These are phyloP conservation scores for Ibycter americanus DNA, from an alignment of 2,797 vertebrate species.

Conservation along the genomic window DNA sequence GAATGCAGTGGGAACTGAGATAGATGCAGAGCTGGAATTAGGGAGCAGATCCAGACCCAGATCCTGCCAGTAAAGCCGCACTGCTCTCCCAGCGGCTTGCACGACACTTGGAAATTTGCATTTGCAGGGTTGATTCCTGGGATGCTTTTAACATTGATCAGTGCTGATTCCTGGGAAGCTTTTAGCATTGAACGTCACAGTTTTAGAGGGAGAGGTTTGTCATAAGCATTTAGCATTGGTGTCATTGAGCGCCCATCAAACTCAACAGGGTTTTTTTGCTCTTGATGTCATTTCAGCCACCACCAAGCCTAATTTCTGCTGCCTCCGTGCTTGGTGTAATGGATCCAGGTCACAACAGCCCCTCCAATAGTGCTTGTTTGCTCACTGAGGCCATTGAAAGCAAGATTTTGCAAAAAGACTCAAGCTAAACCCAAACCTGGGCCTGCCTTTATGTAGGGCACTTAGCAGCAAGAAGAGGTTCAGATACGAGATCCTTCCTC, in stretches of 20 bases:
- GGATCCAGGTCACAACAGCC: background rate
- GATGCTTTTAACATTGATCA: background rate
- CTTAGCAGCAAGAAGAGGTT: background rate
- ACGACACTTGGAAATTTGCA: background rate
- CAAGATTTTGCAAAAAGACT: background rate
- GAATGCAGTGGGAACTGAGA: fast-evolving
- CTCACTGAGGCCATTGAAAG: background rate
- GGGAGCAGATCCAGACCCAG: fast-evolving
- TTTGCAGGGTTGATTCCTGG: background rate
- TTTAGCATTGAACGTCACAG: background rate
- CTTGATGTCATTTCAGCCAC: background rate
- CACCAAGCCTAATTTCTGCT: background rate
- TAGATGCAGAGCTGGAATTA: background rate
- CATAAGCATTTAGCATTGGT: fast-evolving
- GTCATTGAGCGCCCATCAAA: background rate
- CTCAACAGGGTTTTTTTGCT: background rate
- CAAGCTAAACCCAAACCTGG: background rate
- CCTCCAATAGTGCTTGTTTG: background rate
- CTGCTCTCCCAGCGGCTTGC: background rate
- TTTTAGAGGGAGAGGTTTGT: background rate
- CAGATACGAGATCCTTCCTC: background rate
- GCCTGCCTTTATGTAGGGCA: background rate
- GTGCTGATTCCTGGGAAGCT: background rate
- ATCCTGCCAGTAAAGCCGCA: background rate
- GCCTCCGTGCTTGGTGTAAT: fast-evolving